Evolutionary conservation across 2,113 vertebrate genomes (phyloP).

Genomic region (Ptyas mucosa): DNA sequence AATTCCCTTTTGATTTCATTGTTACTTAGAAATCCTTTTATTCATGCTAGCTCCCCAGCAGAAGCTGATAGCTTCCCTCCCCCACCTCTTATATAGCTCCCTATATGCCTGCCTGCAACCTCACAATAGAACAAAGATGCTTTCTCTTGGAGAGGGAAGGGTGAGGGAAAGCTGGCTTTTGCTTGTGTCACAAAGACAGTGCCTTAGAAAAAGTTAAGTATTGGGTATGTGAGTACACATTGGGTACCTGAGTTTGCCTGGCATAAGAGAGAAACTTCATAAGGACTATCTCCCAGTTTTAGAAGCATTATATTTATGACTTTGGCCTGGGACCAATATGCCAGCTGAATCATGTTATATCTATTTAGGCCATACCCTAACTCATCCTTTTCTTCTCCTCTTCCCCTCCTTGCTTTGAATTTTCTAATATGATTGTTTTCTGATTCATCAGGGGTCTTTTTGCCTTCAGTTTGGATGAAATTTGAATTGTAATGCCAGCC

Average conservation of each 20-base stretch:
- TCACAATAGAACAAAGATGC: not conserved
- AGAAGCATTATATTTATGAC: not conserved
- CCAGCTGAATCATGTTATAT: not conserved
- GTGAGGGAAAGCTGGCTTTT: not conserved
- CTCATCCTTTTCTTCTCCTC: not conserved
- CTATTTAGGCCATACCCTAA: not conserved
- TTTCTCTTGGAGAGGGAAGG: not conserved
- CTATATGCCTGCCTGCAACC: not conserved
- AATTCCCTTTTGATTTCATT: not conserved
- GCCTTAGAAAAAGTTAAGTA: not conserved
- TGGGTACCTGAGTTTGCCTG: not conserved
- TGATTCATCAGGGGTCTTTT: not conserved
- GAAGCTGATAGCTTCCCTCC: not conserved
- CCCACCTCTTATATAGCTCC: not conserved
- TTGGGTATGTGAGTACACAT: not conserved
- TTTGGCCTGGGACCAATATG: not conserved
- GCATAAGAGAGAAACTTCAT: not conserved
- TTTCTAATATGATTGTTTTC: not conserved
- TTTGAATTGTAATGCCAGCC: not conserved
- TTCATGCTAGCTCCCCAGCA: not conserved
- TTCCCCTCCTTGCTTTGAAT: not conserved
- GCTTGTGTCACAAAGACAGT: not conserved
- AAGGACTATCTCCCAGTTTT: not conserved
- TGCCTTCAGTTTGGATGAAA: not conserved
- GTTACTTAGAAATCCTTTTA: not conserved